These are phyloP conservation scores for Pangasianodon hypophthalmus DNA, from an alignment of 2,113 vertebrate genomes.

Conservation along the genomic window DNA sequence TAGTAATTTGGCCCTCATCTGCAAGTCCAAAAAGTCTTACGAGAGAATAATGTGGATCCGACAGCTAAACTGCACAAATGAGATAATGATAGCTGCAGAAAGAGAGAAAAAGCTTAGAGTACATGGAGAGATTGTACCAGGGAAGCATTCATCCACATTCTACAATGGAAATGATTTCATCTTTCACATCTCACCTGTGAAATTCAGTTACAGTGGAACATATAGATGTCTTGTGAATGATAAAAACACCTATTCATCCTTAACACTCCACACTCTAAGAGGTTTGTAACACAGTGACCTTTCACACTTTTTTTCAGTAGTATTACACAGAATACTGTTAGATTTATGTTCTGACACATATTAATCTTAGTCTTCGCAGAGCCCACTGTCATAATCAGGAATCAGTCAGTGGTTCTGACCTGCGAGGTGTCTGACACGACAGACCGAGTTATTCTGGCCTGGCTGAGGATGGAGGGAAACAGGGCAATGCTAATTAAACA, in stretches of 20 bases:
- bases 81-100: slow-evolving; percentile 5
- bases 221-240: slow-evolving; percentile 11
- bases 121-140: neutral
- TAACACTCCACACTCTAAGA: slow-evolving; percentile 38
- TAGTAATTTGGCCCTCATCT: slow-evolving; percentile 34
- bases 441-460: slow-evolving; percentile 40
- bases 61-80: neutral
- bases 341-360: neutral
- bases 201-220: slow-evolving; percentile 21
- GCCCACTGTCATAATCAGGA: slow-evolving; percentile 25
- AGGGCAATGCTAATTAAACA: slow-evolving; percentile 37
- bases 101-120: neutral
- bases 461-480: slow-evolving; percentile 51
- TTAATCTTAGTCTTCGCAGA: slow-evolving; percentile 5
- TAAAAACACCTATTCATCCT: neutral
- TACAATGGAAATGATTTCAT: slow-evolving; percentile 2
- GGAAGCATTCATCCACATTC: neutral
- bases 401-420: slow-evolving; percentile 36
- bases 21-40: neutral
- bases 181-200: slow-evolving; percentile 31
- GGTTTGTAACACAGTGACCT: neutral
- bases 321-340: neutral
- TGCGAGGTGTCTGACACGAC: slow-evolving; percentile 41
- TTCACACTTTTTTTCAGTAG: neutral
- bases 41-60: neutral